phyloP scores from a whole-genome alignment of 2,113 vertebrate species.

The Alosa alosa region DNA sequence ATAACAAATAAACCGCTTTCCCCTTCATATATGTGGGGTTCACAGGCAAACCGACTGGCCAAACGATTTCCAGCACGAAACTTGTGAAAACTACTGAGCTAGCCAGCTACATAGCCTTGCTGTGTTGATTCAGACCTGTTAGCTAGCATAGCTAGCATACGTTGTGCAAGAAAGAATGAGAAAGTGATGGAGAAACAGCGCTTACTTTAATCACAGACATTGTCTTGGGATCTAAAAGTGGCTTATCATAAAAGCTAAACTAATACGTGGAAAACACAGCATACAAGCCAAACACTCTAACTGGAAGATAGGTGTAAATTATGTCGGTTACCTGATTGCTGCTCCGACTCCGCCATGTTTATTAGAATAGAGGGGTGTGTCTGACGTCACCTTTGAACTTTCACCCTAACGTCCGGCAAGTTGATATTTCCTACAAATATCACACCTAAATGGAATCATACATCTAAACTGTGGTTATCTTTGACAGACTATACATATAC shows the following conservation, averaged over 20 bases:
- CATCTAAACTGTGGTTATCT: background rate
- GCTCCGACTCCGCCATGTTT: conserved; percentile 82
- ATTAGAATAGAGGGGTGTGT: conserved; percentile 37
- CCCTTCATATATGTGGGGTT: background rate
- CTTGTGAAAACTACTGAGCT: background rate
- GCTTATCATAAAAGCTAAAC: background rate
- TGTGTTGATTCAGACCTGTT: background rate
- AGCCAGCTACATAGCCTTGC: background rate
- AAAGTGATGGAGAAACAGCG: conserved; percentile 2
- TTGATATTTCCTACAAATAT: background rate
- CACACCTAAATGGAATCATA: background rate
- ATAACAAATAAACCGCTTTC: background rate
- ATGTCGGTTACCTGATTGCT: conserved; percentile 54
- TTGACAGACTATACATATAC: background rate
- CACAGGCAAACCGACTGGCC: background rate
- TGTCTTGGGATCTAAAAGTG: background rate
- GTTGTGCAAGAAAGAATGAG: background rate
- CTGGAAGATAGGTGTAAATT: background rate
- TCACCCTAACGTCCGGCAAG: conserved; percentile 36
- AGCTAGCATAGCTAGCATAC: background rate
- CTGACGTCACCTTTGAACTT: conserved; percentile 54
- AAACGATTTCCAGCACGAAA: background rate
- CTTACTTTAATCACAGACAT: background rate
- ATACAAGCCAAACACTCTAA: background rate
- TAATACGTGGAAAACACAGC: background rate